A percentile compares a stretch with the other conserved stretches of the same genome.
These are phyloP conservation scores for Hypsibius dujardini DNA, from an alignment of 1,140 invertebrate species.

Conservation along the genomic window DNA sequence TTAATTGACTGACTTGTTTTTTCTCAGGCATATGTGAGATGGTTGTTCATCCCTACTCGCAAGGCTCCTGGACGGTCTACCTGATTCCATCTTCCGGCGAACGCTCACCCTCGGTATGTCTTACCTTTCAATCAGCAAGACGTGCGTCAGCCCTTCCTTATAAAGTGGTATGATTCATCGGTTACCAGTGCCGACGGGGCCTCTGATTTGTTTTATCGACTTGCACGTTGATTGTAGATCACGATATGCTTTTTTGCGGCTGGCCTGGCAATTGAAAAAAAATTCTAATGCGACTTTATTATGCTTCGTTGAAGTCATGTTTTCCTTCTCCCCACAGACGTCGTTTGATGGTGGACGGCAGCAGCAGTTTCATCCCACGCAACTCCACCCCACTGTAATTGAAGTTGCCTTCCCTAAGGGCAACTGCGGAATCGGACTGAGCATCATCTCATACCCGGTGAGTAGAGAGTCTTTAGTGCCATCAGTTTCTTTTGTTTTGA, in stretches of 20 bases:
- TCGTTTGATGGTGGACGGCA: slow-evolving; percentile 3
- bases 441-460: slow-evolving; percentile 34
- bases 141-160: slow-evolving; percentile 19
- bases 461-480: slow-evolving; percentile 19
- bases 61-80: slow-evolving; percentile 84
- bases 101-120: slow-evolving; percentile 3
- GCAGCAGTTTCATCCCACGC: background rate
- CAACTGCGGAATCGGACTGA: slow-evolving; percentile 33
- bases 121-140: slow-evolving; percentile 25
- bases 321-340: background rate
- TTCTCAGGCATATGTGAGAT: slow-evolving; percentile 55
- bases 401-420: slow-evolving; percentile 31
- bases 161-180: background rate
- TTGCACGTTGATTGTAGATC: background rate
- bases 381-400: slow-evolving; percentile 27
- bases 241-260: too few species aligned
- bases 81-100: slow-evolving; percentile 39
- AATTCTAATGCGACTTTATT: too few species aligned
- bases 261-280: too few species aligned
- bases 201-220: background rate
- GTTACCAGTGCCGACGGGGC: background rate
- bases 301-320: background rate
- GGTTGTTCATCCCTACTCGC: slow-evolving; percentile 67
- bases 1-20: too few species aligned
- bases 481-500: slow-evolving; percentile 17